These are phyloP conservation scores for Phalangium opilio DNA, from an alignment of 2,888 invertebrate genomes.

Conservation along the genomic window DNA sequence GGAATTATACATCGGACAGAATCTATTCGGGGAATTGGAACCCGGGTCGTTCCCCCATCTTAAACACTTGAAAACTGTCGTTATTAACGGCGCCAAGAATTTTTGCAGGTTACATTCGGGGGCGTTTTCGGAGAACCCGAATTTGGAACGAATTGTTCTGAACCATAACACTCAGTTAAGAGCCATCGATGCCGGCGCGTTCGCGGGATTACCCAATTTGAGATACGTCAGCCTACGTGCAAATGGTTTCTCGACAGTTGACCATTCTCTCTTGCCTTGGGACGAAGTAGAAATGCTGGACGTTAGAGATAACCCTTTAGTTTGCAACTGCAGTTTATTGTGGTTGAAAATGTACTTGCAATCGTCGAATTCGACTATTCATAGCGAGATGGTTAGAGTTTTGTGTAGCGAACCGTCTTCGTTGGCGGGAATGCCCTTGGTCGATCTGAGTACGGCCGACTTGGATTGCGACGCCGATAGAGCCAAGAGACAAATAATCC, in stretches of 20 bases:
- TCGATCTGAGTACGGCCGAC: slow-evolving; percentile 13
- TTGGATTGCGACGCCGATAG: slow-evolving; percentile 14
- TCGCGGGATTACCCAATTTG: slow-evolving; percentile 12
- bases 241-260: slow-evolving; percentile 18
- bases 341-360: slow-evolving; percentile 41
- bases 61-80: background rate
- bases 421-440: slow-evolving; percentile 10
- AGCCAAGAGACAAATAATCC: slow-evolving; percentile 11
- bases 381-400: slow-evolving; percentile 11
- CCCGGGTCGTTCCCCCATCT: background rate
- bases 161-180: slow-evolving; percentile 13
- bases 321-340: slow-evolving; percentile 69
- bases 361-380: too few relatives aligned
- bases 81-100: background rate
- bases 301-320: slow-evolving; percentile 64
- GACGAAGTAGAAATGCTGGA: slow-evolving; percentile 57
- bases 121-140: slow-evolving; percentile 10
- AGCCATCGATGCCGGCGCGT: slow-evolving; percentile 12
- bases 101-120: background rate
- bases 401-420: slow-evolving; percentile 15
- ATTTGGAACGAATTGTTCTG: slow-evolving; percentile 13
- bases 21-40: background rate
- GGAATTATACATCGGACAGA: background rate
- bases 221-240: slow-evolving; percentile 16
- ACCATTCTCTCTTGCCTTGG: slow-evolving; percentile 29